Percentiles rank a stretch among this genome's conserved stretches.
Evolutionary conservation across 1,140 invertebrate species (phyloP).

Genomic region (Oryctes rhinoceros): DNA sequence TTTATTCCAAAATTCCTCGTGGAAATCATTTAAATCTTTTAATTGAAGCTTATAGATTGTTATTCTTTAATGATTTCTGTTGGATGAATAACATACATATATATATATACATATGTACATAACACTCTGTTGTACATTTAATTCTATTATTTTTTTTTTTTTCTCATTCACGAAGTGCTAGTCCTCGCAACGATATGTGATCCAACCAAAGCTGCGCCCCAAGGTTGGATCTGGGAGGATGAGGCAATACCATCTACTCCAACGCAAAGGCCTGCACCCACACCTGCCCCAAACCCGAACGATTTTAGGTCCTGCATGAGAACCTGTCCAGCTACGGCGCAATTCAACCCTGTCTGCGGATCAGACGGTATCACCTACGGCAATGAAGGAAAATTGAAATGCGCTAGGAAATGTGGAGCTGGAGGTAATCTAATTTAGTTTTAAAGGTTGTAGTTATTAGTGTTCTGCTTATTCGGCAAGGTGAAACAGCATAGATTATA

Average conservation of each 20-base stretch:
- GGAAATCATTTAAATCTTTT: no score
- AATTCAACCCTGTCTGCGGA: slow-evolving; percentile 77
- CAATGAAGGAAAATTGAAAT: slow-evolving; percentile 69
- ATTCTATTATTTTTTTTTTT: no score
- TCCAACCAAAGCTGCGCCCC: not conserved
- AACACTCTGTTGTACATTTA: no score
- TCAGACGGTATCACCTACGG: slow-evolving; percentile 68
- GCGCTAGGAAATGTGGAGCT: slow-evolving; percentile 67
- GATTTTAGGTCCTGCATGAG: not conserved
- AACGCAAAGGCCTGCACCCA: not conserved
- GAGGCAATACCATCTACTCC: not conserved
- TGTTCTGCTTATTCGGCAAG: not conserved
- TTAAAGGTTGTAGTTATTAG: not conserved
- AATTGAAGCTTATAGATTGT: no score
- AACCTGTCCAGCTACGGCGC: slow-evolving; percentile 60
- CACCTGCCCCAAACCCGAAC: not conserved
- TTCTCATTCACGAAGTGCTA: not conserved
- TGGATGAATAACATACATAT: no score
- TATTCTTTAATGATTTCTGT: no score
- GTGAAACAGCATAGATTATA: not conserved
- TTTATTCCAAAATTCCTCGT: no score
- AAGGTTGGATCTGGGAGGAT: not conserved
- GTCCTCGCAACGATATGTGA: not conserved
- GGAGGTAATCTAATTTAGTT: not conserved
- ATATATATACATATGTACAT: no score